phyloP scores from a whole-genome alignment of 2,113 vertebrate species.

The Lagopus leucura region DNA sequence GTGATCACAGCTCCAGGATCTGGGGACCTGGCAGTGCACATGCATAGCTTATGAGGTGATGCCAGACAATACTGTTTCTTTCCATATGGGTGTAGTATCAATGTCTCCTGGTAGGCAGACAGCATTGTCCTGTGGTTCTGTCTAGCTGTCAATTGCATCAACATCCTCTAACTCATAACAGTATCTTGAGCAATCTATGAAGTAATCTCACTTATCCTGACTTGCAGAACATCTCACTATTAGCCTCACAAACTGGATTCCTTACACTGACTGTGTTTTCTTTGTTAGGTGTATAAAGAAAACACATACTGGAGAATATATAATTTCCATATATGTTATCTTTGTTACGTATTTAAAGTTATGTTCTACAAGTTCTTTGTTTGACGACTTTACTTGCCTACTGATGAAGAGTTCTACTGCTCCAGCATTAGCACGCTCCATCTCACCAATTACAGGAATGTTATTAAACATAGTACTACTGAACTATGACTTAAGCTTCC shows the following conservation, averaged over 20 bases:
- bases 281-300: not conserved
- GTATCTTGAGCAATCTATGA: slow-evolving; percentile 43
- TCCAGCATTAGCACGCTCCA: not conserved
- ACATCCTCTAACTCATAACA: not conserved
- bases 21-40: not conserved
- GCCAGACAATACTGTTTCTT: not conserved
- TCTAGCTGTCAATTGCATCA: slow-evolving; percentile 17
- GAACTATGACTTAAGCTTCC: slow-evolving; percentile 66
- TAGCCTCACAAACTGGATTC: not conserved
- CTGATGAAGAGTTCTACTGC: not conserved
- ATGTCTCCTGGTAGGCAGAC: not conserved
- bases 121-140: not conserved
- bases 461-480: slow-evolving; percentile 36
- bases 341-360: not conserved
- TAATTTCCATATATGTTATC: not conserved
- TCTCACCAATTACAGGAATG: not conserved
- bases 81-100: not conserved
- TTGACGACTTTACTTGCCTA: not conserved
- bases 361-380: not conserved
- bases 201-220: not conserved
- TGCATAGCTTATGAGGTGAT: not conserved
- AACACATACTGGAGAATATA: not conserved
- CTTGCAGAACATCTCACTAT: not conserved
- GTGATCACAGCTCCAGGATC: not conserved
- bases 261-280: not conserved